Evolutionary conservation across 2,888 invertebrate genomes (phyloP).

Genomic region (Nycteola revayana): DNA sequence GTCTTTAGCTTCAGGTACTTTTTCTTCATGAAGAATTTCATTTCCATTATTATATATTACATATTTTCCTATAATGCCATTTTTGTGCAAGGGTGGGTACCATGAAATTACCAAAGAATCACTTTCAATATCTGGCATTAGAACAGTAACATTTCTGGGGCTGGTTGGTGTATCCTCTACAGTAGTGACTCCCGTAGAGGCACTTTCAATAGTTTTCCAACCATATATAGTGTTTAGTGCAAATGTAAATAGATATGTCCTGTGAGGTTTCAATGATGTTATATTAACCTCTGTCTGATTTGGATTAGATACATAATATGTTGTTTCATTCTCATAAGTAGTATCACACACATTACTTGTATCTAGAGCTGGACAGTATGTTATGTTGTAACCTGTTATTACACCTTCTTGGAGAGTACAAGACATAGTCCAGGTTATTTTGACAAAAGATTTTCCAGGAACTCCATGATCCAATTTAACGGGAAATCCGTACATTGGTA

Average conservation of each 20-base stretch:
- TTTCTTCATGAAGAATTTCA: conserved; percentile 32
- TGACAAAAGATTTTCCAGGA: conserved; percentile 63
- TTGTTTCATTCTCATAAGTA: conserved; percentile 51
- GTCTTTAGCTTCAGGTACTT: conserved; percentile 33
- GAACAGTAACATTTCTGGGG: conserved; percentile 83
- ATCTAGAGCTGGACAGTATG: conserved; percentile 86
- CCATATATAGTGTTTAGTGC: conserved; percentile 80
- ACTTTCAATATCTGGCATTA: conserved; percentile 82
- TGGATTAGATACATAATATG: conserved; percentile 62
- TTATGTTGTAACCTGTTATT: conserved; percentile 88
- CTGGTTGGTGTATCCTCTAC: conserved; percentile 84
- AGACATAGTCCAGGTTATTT: conserved; percentile 88
- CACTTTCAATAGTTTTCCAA: conserved; percentile 62
- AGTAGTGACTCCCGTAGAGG: conserved; percentile 85
- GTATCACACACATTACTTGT: conserved; percentile 81
- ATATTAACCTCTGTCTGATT: conserved; percentile 80
- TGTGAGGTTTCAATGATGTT: conserved; percentile 86
- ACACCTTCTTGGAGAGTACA: conserved; percentile 88
- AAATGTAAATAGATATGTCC: conserved; percentile 87
- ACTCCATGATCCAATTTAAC: conserved; percentile 57
- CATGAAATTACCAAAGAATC: conserved; percentile 84
- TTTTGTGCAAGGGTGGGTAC: conserved; percentile 86
- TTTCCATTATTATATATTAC: conserved; percentile 76
- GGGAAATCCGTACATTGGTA: conserved; percentile 80
- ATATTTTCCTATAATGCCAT: conserved; percentile 88